Percentiles rank a stretch among this genome's conserved stretches.
These are phyloP conservation scores for Oeneis ivallda DNA, from an alignment of 2,888 invertebrate genomes.

Conservation along the genomic window DNA sequence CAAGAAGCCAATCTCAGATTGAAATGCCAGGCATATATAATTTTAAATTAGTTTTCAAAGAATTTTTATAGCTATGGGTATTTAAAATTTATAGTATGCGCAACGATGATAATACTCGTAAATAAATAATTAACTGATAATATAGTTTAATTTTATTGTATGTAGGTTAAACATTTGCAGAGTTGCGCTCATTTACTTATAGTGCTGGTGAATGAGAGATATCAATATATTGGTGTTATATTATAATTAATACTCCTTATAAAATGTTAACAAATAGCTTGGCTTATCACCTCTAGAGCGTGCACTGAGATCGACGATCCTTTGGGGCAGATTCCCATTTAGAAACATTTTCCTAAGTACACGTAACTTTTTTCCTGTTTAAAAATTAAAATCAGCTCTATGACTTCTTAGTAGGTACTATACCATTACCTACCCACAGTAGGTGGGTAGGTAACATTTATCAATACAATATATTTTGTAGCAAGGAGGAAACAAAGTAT, in stretches of 20 bases:
- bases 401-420: neutral
- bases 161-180: no score
- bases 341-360: constrained; percentile 3
- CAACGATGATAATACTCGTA: neutral
- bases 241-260: no score
- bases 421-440: neutral
- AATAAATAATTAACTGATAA: neutral
- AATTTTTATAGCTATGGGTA: constrained; percentile 17
- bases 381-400: neutral
- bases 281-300: no score
- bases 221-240: no score
- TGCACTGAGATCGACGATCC: no score
- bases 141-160: no score
- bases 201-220: no score
- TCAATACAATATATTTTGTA: neutral
- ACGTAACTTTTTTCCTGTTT: constrained; percentile 1
- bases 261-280: no score
- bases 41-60: neutral
- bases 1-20: neutral
- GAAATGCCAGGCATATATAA: neutral
- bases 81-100: constrained; percentile 11
- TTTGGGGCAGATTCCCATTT: constrained; percentile 1
- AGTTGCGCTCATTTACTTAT: no score
- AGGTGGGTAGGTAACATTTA: no score
- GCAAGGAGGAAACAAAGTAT: no score